phyloP scores from a whole-genome alignment of 2,113 vertebrate species.

The Erinaceus europaeus region DNA sequence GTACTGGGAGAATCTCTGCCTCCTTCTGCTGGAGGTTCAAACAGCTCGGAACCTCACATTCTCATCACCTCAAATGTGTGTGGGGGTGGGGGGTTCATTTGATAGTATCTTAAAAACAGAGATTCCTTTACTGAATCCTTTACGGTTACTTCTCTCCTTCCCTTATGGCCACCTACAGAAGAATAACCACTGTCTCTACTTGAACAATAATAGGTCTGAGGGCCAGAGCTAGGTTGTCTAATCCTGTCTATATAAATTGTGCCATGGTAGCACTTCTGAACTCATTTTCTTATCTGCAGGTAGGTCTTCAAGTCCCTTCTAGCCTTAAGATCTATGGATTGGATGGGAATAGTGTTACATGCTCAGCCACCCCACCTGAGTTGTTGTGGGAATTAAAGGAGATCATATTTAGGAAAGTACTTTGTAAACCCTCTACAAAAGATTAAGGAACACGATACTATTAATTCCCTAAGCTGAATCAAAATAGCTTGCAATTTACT shows the following conservation, averaged over 20 bases:
- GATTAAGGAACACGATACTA: constrained; percentile 73
- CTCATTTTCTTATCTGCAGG: constrained; percentile 12
- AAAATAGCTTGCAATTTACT: constrained; percentile 71
- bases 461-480: constrained; percentile 69
- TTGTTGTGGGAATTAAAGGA: constrained; percentile 63
- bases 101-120: background rate
- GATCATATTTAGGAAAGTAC: constrained; percentile 71
- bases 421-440: constrained; percentile 59
- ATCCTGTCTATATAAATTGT: background rate
- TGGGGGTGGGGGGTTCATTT: background rate
- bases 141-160: background rate
- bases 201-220: background rate
- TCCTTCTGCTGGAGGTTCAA: too few species aligned
- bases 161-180: background rate
- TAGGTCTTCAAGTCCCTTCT: constrained; percentile 17
- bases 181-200: background rate
- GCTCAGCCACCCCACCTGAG: constrained; percentile 20
- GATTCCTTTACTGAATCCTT: background rate
- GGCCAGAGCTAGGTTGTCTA: background rate
- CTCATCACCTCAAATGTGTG: background rate
- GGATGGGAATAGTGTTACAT: constrained; percentile 47
- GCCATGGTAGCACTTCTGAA: background rate
- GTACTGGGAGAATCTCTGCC: too few species aligned
- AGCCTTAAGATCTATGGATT: constrained; percentile 10
- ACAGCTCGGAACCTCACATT: background rate